A percentile compares a stretch with the other conserved stretches of the same genome.
Conservation (phyloP, 2,113 vertebrate genomes). For the Poecilia latipinna region DNA sequence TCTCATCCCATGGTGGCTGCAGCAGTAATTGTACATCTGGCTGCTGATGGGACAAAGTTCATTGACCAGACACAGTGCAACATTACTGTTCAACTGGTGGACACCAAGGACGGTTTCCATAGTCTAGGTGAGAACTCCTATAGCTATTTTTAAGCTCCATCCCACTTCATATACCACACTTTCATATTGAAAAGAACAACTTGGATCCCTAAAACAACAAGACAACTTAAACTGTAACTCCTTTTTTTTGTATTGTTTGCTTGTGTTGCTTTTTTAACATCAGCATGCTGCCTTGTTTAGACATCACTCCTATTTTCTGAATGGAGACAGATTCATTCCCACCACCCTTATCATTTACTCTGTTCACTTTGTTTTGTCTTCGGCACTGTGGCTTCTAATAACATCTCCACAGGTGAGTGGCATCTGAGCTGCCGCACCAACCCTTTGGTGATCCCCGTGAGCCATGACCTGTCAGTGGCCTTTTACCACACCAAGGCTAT, state of each 20-base stretch:
- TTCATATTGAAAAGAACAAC: conserved; percentile 1
- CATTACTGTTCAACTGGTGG: conserved; percentile 90
- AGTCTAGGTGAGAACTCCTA: conserved; percentile 85
- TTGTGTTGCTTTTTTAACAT: conserved; percentile 3
- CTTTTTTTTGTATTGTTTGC: not conserved
- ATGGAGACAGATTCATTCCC: conserved; percentile 3
- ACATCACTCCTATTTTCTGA: not conserved
- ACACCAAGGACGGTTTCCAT: conserved; percentile 91
- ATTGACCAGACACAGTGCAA: conserved; percentile 93
- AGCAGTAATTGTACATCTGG: conserved; percentile 93
- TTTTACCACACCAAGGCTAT: conserved; percentile 97
- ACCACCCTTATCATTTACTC: not conserved
- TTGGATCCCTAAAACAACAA: not conserved
- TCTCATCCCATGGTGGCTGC: conserved; percentile 96
- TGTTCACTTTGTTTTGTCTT: conserved; percentile 22
- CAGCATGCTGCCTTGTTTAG: not conserved
- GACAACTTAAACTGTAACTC: not conserved
- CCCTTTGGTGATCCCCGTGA: conserved; percentile 96
- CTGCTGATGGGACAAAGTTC: conserved; percentile 91
- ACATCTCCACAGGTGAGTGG: conserved; percentile 86
- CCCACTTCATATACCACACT: conserved; percentile 5
- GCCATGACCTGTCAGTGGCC: conserved; percentile 95
- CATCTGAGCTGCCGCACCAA: conserved; percentile 97
- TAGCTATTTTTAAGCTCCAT: not conserved
- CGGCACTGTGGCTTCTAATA: conserved; percentile 8